phyloP scores from a whole-genome alignment of 2,113 vertebrate genomes.

The Rhombomys opimus region DNA sequence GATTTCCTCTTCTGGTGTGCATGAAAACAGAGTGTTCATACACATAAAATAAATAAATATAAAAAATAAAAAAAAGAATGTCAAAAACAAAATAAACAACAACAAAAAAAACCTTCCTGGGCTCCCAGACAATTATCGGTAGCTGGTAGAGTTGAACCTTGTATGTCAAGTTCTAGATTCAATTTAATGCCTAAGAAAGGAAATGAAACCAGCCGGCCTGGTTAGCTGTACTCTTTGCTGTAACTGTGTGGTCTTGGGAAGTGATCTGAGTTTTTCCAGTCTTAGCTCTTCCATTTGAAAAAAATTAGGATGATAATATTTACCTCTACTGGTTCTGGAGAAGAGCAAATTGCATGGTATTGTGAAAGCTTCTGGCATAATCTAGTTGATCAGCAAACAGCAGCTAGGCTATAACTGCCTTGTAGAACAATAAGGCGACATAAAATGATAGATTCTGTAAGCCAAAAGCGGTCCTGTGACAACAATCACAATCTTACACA shows the following conservation, averaged over 20 bases:
- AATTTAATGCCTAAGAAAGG: conserved; percentile 6
- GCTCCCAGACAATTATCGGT: neutral
- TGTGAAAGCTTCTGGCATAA: neutral
- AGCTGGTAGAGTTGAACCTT: neutral
- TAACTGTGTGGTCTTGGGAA: neutral
- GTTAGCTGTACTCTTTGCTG: neutral
- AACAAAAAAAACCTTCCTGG: neutral
- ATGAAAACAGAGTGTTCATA: no score
- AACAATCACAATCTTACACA: conserved; percentile 16
- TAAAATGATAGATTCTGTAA: conserved; percentile 23
- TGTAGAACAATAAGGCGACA: conserved; percentile 18
- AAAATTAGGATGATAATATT: neutral
- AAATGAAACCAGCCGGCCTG: neutral
- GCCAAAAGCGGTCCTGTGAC: neutral
- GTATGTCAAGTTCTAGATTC: neutral
- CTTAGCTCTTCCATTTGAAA: conserved; percentile 36
- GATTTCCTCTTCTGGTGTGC: no score
- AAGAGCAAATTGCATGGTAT: conserved; percentile 7
- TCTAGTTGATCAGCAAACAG: neutral
- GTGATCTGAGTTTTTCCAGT: neutral
- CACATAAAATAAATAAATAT: no score
- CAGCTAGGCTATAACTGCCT: conserved; percentile 14
- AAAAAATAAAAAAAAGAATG: neutral
- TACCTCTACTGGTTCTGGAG: neutral
- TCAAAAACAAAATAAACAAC: neutral